These are phyloP conservation scores for Malurus elegans DNA, from an alignment of 2,113 vertebrate species.

Conservation along the genomic window DNA sequence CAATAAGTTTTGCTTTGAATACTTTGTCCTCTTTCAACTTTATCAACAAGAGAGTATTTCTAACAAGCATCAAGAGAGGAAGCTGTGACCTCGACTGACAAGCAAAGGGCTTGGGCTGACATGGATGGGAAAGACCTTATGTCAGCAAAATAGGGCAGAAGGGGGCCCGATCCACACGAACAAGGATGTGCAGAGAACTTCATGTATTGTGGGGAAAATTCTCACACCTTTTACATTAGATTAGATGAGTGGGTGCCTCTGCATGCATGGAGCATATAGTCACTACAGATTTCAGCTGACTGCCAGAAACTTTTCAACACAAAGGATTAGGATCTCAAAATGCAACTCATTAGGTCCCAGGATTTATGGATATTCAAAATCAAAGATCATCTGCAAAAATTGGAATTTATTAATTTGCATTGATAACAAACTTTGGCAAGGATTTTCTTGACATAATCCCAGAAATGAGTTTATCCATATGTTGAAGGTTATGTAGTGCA, in stretches of 20 bases:
- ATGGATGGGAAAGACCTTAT: accelerated
- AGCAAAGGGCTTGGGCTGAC: background rate
- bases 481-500: background rate
- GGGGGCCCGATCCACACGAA: accelerated
- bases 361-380: background rate
- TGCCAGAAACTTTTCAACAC: background rate
- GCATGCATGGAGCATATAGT: too few species aligned
- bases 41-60: background rate
- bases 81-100: background rate
- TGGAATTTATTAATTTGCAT: background rate
- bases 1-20: background rate
- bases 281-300: background rate
- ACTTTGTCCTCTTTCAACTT: background rate
- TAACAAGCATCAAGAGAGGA: background rate
- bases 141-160: background rate
- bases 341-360: background rate
- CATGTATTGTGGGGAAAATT: background rate
- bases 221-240: background rate
- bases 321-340: background rate
- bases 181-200: background rate
- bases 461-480: background rate
- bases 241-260: background rate
- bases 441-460: background rate
- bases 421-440: background rate
- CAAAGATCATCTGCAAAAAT: background rate